These are phyloP conservation scores for Chaitophorus viminalis DNA, from an alignment of 2,888 invertebrate species.

Conservation along the genomic window DNA sequence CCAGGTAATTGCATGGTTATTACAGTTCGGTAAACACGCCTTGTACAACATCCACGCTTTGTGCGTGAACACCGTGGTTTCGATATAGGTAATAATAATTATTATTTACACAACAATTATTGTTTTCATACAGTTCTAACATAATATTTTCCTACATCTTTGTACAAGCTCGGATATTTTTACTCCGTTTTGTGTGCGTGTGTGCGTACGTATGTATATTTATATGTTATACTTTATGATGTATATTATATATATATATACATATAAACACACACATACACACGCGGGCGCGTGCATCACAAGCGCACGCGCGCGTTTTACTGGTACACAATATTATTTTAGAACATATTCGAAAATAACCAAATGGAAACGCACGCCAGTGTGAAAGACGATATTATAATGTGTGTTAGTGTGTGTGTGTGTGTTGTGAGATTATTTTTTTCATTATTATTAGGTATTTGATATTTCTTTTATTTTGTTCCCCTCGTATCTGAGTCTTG, in stretches of 20 bases:
- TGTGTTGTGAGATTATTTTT: not conserved
- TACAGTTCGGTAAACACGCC: too few species aligned
- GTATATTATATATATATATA: too few species aligned
- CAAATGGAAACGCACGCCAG: slow-evolving; percentile 37
- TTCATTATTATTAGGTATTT: not conserved
- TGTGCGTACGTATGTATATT: not conserved
- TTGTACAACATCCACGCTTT: too few species aligned
- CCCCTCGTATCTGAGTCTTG: not conserved
- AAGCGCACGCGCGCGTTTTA: not conserved
- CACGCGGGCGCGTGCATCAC: too few species aligned
- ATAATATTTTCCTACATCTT: not conserved
- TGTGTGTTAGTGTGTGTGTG: not conserved
- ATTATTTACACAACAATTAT: not conserved
- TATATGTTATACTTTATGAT: too few species aligned
- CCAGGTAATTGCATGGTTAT: too few species aligned
- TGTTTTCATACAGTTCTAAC: not conserved
- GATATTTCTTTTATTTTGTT: too few species aligned
- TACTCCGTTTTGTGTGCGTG: slow-evolving; percentile 19
- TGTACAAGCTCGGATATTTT: not conserved
- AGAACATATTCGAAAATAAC: slow-evolving; percentile 57
- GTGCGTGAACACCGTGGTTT: too few species aligned
- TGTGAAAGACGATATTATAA: slow-evolving; percentile 53
- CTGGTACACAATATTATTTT: slow-evolving; percentile 47
- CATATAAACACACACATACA: not conserved
- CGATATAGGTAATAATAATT: too few species aligned